Base-by-base conservation (phyloP, 1,140 invertebrate genomes). In the Caenorhabditis briggsae region DNA sequence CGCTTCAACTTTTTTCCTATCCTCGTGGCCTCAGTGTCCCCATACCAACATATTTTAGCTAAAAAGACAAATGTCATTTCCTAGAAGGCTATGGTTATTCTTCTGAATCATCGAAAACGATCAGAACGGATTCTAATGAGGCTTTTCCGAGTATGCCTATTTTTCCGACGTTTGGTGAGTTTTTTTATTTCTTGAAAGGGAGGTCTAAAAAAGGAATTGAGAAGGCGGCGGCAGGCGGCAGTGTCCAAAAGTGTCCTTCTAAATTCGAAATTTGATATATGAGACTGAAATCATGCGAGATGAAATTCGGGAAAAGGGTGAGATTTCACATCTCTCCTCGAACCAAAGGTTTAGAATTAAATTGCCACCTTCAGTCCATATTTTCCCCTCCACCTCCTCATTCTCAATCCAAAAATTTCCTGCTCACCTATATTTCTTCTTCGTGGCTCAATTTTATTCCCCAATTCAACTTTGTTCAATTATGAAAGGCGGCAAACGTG, bases 91-190 rank as follows among this genome's bases (percentile, higher is more conserved):
- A 78, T 50, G 46, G 43, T 46, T 70, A 70, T 70, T n/a, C 33
- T 33, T 33, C n/a, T 43, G 65, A 70, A 18, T 48, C 65, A 70
- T 70, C 65, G 23, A n/a, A 78, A 78, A 50, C 70, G 70, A 78
- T 50, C 70, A 25, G 46, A n/a, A 53, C 46, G 9, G 20, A 46
- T 20, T 25, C 46, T 78, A 78, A 78, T 78, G 70, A 78, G 46
- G 70, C 33, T 78, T 78, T 78, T 78, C 70, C 70, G 70, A 1
- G 5, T 78, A 50, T 78, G 70, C 23, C 70, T 48, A 8, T 78
- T 78, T 78, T 50, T 50, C 43, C 70, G 70, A 78, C 70, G 70
- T 78, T 78, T 78, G 70, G 70, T 78, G 53, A 78, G 70, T 78
- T 70, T 18, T 33, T 33, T 33, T 33, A 33, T 33, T 33, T n/a